Conservation (phyloP, 2,797 vertebrate genomes). For the Nyctibius grandis region DNA sequence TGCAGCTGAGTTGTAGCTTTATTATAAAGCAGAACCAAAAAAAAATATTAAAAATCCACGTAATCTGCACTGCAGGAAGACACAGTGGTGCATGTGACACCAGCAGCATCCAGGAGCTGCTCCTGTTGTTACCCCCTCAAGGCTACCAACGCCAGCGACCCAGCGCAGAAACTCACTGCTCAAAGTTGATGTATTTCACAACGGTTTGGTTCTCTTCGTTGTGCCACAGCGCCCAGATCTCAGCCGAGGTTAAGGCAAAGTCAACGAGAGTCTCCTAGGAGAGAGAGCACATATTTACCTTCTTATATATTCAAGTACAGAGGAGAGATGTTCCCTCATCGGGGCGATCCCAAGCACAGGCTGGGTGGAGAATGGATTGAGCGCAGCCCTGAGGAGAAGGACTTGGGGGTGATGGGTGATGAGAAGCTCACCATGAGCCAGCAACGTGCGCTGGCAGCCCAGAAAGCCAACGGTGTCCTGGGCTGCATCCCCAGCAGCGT, state of each 20-base stretch:
- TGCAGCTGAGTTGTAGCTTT: not conserved
- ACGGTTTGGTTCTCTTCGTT: constrained; percentile 85
- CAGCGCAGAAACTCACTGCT: constrained; percentile 80
- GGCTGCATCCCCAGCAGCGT: no score
- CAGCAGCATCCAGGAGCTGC: not conserved
- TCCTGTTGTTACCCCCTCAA: not conserved
- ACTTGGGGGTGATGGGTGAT: no score
- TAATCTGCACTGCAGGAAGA: not conserved
- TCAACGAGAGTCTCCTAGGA: constrained; percentile 88
- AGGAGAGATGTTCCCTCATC: not conserved
- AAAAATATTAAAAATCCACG: not conserved
- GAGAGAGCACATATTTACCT: not conserved
- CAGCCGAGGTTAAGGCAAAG: constrained; percentile 87
- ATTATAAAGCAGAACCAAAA: not conserved
- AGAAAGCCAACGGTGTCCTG: no score
- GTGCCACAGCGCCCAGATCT: constrained; percentile 93
- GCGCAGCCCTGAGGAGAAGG: no score
- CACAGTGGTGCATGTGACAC: fast-evolving
- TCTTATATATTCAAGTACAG: not conserved
- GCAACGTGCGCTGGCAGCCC: no score
- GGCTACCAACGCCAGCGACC: fast-evolving
- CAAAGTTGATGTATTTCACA: constrained; percentile 93
- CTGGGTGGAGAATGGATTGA: no score
- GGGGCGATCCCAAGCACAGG: no score
- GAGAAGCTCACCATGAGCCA: no score